phyloP scores from a whole-genome alignment of 2,888 invertebrate species.

The Pimpla rufipes region DNA sequence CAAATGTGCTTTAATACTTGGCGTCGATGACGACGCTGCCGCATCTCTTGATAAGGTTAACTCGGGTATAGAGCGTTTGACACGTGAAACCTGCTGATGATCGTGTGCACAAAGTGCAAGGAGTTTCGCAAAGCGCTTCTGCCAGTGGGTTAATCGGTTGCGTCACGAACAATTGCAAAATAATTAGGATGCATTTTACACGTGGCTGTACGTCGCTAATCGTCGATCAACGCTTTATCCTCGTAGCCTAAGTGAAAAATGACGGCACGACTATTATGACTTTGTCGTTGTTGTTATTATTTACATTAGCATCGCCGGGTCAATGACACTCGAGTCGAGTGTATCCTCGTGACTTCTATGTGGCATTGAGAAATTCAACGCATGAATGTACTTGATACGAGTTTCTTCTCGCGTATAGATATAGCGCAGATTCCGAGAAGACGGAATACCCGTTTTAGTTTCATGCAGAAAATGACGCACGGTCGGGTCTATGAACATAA shows the following conservation, averaged over 20 bases:
- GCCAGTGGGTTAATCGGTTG: no score
- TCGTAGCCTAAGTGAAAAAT: constrained; percentile 5
- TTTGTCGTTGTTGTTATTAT: constrained; percentile 25
- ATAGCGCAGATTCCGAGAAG: not conserved
- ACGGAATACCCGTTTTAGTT: not conserved
- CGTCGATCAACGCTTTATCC: not conserved
- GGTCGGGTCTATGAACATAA: not conserved
- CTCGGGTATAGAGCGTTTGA: no score
- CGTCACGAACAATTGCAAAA: constrained; percentile 4
- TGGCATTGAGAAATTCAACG: not conserved
- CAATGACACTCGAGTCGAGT: not conserved
- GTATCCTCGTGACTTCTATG: not conserved
- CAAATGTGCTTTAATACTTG: no score
- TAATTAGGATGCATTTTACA: not conserved
- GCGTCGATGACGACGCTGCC: no score
- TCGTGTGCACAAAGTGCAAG: no score
- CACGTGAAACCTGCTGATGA: no score
- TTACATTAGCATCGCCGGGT: constrained; percentile 3
- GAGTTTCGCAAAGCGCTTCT: no score
- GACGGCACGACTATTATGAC: not conserved
- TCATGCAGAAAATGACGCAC: not conserved
- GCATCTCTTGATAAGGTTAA: no score
- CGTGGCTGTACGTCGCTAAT: not conserved
- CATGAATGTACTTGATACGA: not conserved
- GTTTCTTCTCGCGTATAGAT: not conserved